Evolutionary conservation across 2,888 invertebrate genomes (phyloP).

Genomic region (Lobophora halterata): DNA sequence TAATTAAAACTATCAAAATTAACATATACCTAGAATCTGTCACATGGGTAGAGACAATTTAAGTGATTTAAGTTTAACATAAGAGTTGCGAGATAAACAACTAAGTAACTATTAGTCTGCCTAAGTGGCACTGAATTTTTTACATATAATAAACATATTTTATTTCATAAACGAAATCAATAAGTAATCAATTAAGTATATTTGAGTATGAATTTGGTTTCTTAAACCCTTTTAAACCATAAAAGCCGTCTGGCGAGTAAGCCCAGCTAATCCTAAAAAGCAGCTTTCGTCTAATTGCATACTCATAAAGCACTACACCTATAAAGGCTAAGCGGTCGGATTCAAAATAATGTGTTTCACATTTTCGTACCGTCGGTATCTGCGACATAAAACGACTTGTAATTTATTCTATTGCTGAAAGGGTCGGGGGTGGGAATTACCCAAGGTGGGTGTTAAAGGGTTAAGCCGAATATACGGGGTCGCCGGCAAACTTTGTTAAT

Average conservation of each 20-base stretch:
- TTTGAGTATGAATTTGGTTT: slow-evolving; percentile 44
- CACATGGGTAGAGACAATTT: too few species aligned
- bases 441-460: slow-evolving; percentile 81
- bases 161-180: background rate
- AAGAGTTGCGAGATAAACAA: too few species aligned
- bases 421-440: slow-evolving; percentile 81
- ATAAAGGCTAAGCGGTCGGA: slow-evolving; percentile 78
- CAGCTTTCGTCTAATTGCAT: slow-evolving; percentile 72
- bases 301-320: slow-evolving; percentile 74
- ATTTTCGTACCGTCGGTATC: slow-evolving; percentile 75
- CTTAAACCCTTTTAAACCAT: slow-evolving; percentile 58
- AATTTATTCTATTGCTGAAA: slow-evolving; percentile 82
- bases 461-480: slow-evolving; percentile 80
- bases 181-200: slow-evolving; percentile 3
- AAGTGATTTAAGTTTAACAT: too few species aligned
- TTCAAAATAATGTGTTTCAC: slow-evolving; percentile 79
- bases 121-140: too few species aligned
- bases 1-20: too few species aligned
- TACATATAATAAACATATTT: too few species aligned
- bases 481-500: slow-evolving; percentile 79
- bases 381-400: slow-evolving; percentile 79
- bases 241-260: slow-evolving; percentile 49
- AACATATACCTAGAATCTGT: too few species aligned
- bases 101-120: too few species aligned
- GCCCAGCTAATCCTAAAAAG: slow-evolving; percentile 69